phyloP scores from a whole-genome alignment of 2,888 invertebrate species.

The Sarcophaga subvicina region DNA sequence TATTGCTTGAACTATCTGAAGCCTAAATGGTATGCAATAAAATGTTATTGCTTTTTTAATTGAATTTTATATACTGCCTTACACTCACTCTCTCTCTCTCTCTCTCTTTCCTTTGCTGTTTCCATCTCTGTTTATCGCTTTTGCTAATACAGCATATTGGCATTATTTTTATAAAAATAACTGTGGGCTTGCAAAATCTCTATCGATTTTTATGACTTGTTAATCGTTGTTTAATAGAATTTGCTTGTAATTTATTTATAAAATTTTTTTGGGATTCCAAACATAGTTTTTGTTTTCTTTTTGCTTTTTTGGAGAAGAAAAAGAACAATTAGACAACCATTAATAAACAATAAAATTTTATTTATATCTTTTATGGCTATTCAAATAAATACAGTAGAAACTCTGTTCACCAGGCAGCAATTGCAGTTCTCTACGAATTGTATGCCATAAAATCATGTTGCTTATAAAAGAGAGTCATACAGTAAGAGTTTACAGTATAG shows the following conservation, averaged over 20 bases:
- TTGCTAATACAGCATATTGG: not conserved
- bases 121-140: too few species aligned
- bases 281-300: not conserved
- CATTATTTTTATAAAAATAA: not conserved
- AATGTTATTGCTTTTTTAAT: slow-evolving; percentile 35
- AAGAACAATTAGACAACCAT: not conserved
- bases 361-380: slow-evolving; percentile 11
- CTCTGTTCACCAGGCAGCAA: not conserved
- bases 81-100: not conserved
- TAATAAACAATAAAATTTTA: slow-evolving; percentile 21
- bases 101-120: not conserved
- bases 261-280: not conserved
- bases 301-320: not conserved
- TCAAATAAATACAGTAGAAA: not conserved
- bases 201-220: slow-evolving; percentile 5
- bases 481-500: too few species aligned
- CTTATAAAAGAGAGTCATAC: too few species aligned
- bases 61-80: slow-evolving; percentile 18
- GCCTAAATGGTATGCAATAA: slow-evolving; percentile 19
- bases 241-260: not conserved
- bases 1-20: not conserved
- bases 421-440: too few species aligned
- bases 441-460: too few species aligned
- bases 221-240: slow-evolving; percentile 48
- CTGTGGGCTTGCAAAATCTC: not conserved